Percentiles rank a stretch among this genome's conserved stretches.
Evolutionary conservation across 2,797 vertebrate genomes (phyloP).

Genomic region (Alectoris magna): DNA sequence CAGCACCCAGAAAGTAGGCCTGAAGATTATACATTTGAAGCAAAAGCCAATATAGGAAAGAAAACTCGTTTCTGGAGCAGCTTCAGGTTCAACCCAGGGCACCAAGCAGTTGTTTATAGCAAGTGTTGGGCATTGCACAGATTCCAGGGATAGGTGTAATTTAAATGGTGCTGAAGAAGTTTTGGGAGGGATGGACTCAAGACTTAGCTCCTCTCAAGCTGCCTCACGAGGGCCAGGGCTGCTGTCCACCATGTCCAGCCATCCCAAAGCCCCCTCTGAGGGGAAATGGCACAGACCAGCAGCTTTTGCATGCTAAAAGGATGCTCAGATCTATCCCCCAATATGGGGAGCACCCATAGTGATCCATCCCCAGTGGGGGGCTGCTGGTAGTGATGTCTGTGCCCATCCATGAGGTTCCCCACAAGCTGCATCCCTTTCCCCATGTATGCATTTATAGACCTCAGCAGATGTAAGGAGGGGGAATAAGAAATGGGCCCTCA

Average conservation of each 20-base stretch:
- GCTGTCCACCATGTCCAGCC: neutral
- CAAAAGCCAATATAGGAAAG: neutral
- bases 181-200: neutral
- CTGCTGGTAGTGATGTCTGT: neutral
- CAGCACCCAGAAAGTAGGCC: neutral
- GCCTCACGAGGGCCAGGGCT: neutral
- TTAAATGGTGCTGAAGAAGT: neutral
- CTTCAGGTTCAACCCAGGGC: neutral
- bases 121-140: neutral
- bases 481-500: neutral
- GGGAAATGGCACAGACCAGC: neutral
- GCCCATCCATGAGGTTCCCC: neutral
- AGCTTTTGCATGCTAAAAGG: neutral
- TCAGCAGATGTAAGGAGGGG: rapidly evolving
- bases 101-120: neutral
- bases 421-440: neutral
- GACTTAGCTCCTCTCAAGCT: neutral
- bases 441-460: neutral
- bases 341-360: neutral
- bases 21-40: neutral
- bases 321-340: neutral
- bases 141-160: neutral
- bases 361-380: neutral
- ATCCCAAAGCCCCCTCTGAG: neutral
- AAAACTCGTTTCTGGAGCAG: neutral